Conservation (phyloP, 1,140 invertebrate genomes). For the Papilio polytes region DNA sequence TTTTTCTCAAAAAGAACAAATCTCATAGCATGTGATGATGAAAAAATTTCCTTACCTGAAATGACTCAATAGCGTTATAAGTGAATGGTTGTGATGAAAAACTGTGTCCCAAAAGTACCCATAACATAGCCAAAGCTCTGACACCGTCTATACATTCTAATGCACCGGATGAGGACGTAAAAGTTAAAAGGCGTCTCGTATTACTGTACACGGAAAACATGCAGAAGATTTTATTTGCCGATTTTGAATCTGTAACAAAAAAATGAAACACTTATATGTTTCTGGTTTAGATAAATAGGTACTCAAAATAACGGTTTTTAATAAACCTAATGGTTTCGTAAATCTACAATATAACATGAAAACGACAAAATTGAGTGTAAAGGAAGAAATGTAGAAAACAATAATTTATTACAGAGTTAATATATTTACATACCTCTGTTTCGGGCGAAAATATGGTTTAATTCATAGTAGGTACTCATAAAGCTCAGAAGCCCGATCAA, state of each 20-base stretch:
- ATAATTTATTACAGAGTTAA: no score
- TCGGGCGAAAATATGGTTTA: conserved; percentile 16
- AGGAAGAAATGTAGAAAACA: no score
- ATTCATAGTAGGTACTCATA: conserved; percentile 36
- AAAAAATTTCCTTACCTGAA: conserved; percentile 43
- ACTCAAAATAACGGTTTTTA: no score
- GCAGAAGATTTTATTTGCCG: conserved; percentile 45
- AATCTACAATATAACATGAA: no score
- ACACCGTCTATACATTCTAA: conserved; percentile 84
- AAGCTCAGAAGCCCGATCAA: background rate
- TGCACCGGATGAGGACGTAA: conserved; percentile 47
- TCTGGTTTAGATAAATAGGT: background rate
- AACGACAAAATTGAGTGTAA: no score
- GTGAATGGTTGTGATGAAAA: conserved; percentile 60
- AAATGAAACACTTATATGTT: background rate
- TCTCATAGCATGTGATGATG: background rate
- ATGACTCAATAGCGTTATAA: conserved; percentile 61
- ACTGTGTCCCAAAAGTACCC: conserved; percentile 88
- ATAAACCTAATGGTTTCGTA: no score
- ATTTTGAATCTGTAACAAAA: conserved; percentile 46
- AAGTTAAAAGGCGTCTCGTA: conserved; percentile 56
- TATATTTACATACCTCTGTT: conserved; percentile 19
- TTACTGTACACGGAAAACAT: conserved; percentile 72
- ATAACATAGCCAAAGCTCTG: conserved; percentile 86
- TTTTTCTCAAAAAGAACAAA: no score